phyloP scores from a whole-genome alignment of 2,888 invertebrate species.

The Resseliella maxima region DNA sequence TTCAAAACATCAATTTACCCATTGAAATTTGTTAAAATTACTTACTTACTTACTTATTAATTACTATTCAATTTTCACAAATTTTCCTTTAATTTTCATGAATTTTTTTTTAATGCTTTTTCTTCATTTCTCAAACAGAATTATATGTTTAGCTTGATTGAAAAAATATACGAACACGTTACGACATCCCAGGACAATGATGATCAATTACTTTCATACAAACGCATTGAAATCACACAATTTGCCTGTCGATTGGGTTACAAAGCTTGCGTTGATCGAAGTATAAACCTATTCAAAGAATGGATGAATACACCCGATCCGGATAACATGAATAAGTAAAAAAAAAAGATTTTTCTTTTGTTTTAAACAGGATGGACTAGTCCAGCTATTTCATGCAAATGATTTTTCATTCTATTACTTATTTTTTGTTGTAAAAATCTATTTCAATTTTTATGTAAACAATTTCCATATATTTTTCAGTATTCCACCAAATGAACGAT shows the following conservation, averaged over 20 bases:
- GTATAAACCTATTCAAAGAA: conserved; percentile 77
- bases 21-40: too few relatives aligned
- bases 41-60: too few relatives aligned
- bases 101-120: background rate
- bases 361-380: too few relatives aligned
- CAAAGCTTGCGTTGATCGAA: conserved; percentile 78
- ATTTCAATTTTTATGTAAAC: too few relatives aligned
- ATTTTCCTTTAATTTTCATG: too few relatives aligned
- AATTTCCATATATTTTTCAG: conserved; percentile 71
- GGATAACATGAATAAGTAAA: conserved; percentile 80
- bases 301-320: conserved; percentile 81
- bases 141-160: conserved; percentile 71
- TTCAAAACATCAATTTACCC: too few relatives aligned
- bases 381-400: too few relatives aligned
- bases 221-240: conserved; percentile 76
- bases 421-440: background rate
- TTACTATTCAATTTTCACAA: too few relatives aligned
- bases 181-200: conserved; percentile 75
- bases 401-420: too few relatives aligned
- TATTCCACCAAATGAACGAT: conserved; percentile 85
- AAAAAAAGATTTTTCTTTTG: too few relatives aligned
- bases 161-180: conserved; percentile 75
- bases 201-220: conserved; percentile 75
- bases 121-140: background rate
- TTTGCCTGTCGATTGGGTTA: conserved; percentile 83